These are phyloP conservation scores for Heliornis fulica DNA, from an alignment of 2,113 vertebrate genomes.

Conservation along the genomic window DNA sequence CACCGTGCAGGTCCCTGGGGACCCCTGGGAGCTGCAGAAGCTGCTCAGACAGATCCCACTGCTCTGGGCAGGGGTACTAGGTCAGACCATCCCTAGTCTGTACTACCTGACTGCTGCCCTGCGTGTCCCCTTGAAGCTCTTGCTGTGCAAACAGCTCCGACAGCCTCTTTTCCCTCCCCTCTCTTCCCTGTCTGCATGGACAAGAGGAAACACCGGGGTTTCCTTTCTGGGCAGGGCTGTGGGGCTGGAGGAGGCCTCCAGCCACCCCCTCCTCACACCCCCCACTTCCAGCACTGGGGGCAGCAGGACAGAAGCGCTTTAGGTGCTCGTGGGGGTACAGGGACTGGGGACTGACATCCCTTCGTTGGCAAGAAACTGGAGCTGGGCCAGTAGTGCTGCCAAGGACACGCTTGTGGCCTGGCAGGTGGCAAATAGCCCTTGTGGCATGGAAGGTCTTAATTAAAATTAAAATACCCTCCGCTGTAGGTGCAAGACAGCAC, in stretches of 20 bases:
- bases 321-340: fast-evolving
- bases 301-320: background rate
- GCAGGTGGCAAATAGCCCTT: background rate
- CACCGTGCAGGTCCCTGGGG: background rate
- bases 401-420: fast-evolving
- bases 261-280: background rate
- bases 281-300: fast-evolving
- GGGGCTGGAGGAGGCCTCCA: background rate
- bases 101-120: background rate
- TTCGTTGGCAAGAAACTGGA: fast-evolving
- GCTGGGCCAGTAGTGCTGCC: fast-evolving
- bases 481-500: background rate
- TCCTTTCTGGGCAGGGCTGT: background rate
- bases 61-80: fast-evolving
- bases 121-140: background rate
- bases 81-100: background rate
- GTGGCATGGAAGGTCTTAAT: background rate
- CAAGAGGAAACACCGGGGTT: background rate
- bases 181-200: background rate
- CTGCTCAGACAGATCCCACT: fast-evolving
- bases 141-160: background rate
- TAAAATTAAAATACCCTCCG: background rate
- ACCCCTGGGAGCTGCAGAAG: background rate
- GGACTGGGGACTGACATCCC: background rate
- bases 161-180: background rate